Evolutionary conservation across 2,113 vertebrate genomes (phyloP).

Genomic region (Cyphomyrus discorhynchus): DNA sequence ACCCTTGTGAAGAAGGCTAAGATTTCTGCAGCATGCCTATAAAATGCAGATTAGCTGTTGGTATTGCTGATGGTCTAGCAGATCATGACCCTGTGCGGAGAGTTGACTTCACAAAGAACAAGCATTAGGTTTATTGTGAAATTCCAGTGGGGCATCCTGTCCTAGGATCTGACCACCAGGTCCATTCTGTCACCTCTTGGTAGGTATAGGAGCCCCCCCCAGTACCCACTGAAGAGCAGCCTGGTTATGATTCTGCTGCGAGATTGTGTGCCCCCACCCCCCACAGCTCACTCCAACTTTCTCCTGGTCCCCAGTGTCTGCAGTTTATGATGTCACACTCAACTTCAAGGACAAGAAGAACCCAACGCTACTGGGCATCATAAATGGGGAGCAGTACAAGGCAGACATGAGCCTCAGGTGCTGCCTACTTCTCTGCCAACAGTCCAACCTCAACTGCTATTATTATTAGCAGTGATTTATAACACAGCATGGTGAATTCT

Average conservation of each 20-base stretch:
- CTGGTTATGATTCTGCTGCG: neutral
- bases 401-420: conserved; percentile 93
- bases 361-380: conserved; percentile 86
- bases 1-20: neutral
- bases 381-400: conserved; percentile 90
- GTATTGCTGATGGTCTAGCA: neutral
- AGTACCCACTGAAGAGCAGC: neutral
- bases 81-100: neutral
- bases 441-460: neutral
- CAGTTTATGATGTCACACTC: conserved; percentile 93
- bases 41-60: neutral
- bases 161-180: neutral
- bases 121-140: neutral
- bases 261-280: neutral
- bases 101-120: neutral
- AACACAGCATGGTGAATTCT: neutral
- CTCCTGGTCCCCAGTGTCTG: conserved; percentile 63
- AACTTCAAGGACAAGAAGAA: conserved; percentile 94
- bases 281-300: neutral
- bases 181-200: neutral
- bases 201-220: neutral
- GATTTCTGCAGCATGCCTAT: neutral
- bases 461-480: neutral
- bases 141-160: neutral
- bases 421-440: conserved; percentile 21